Evolutionary conservation across 2,797 vertebrate species (phyloP).

Genomic region (Dryobates pubescens): DNA sequence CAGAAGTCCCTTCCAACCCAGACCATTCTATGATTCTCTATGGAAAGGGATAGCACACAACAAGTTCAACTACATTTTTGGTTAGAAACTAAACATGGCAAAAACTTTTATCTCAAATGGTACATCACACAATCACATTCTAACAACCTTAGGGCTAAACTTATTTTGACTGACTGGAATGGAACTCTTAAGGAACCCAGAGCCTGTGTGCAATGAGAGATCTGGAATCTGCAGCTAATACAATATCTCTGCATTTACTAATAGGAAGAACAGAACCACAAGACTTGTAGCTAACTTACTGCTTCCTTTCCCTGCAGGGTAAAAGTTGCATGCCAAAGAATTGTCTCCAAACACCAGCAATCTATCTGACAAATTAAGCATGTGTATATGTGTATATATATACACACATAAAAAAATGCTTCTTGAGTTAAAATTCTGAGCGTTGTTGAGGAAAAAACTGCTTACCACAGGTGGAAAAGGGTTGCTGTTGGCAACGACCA

Average conservation of each 20-base stretch:
- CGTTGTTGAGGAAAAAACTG: neutral
- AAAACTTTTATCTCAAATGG: neutral
- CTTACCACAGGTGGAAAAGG: slow-evolving; percentile 70
- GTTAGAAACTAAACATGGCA: neutral
- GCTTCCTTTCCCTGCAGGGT: neutral
- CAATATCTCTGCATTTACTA: neutral
- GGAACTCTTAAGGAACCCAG: neutral
- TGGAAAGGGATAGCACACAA: neutral
- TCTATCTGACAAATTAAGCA: neutral
- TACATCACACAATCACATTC: neutral
- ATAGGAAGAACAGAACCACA: rapidly evolving
- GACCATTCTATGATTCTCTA: too few relatives aligned
- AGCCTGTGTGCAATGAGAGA: neutral
- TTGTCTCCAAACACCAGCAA: neutral
- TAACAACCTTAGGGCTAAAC: neutral
- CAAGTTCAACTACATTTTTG: neutral
- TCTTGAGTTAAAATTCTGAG: neutral
- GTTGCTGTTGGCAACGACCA: slow-evolving; percentile 44
- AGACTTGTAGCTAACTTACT: neutral
- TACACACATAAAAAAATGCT: neutral
- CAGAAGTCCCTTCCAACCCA: too few relatives aligned
- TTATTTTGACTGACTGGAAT: neutral
- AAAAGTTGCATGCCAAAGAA: neutral
- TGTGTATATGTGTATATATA: neutral
- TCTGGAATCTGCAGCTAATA: neutral